phyloP scores from a whole-genome alignment of 2,113 vertebrate species.

The Thomomys bottae region DNA sequence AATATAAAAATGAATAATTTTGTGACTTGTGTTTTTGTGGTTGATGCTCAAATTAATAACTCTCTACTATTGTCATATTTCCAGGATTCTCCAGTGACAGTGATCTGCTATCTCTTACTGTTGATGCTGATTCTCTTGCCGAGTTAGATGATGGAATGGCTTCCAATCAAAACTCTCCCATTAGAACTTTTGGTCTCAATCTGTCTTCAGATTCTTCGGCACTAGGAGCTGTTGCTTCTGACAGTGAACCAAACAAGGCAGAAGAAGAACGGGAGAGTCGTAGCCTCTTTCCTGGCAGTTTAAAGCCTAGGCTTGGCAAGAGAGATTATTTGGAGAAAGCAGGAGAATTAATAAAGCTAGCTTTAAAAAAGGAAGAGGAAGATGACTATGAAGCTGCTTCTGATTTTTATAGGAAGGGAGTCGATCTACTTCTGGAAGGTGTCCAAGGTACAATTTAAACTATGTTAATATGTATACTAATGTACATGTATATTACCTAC shows the following conservation, averaged over 20 bases:
- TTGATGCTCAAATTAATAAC: constrained; percentile 28
- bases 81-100: constrained; percentile 94
- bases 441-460: constrained; percentile 92
- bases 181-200: constrained; percentile 85
- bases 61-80: constrained; percentile 46
- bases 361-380: constrained; percentile 94
- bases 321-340: constrained; percentile 95
- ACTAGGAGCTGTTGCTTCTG: constrained; percentile 76
- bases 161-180: constrained; percentile 94
- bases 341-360: constrained; percentile 93
- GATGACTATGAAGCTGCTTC: constrained; percentile 94
- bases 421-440: constrained; percentile 96
- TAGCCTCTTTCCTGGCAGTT: constrained; percentile 87
- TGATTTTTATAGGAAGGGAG: constrained; percentile 93
- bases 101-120: constrained; percentile 91
- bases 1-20: neutral
- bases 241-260: constrained; percentile 86
- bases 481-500: too few relatives aligned
- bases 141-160: constrained; percentile 98
- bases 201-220: constrained; percentile 79
- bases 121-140: constrained; percentile 92
- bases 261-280: constrained; percentile 85
- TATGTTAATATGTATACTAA: neutral
- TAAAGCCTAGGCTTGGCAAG: constrained; percentile 88
- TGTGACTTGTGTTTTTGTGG: constrained; percentile 30